phyloP scores from a whole-genome alignment of 2,888 invertebrate species.

The Dryocosmus kuriphilus region DNA sequence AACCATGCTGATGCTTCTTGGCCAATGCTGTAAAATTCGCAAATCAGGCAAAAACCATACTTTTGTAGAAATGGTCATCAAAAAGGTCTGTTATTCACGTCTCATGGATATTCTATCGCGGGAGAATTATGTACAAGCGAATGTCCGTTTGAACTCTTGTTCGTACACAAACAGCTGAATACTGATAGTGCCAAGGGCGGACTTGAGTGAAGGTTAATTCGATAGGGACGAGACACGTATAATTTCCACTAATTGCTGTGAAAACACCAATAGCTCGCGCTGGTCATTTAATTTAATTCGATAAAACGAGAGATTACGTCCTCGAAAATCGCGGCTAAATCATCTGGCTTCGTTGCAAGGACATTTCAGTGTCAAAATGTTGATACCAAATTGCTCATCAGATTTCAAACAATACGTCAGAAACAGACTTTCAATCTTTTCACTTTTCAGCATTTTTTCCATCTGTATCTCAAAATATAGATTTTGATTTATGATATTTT shows the following conservation, averaged over 20 bases:
- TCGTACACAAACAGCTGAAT: not conserved
- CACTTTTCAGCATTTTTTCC: no score
- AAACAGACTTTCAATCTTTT: not conserved
- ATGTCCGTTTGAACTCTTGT: constrained; percentile 1
- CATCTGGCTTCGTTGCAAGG: not conserved
- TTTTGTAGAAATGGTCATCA: not conserved
- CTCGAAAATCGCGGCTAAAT: not conserved
- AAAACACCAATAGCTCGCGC: not conserved
- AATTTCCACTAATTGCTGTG: constrained; percentile 5
- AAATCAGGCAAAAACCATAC: no score
- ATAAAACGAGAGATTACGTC: not conserved
- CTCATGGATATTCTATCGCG: not conserved
- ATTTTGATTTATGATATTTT: no score
- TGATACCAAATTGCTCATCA: not conserved
- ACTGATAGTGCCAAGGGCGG: not conserved
- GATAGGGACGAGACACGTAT: not conserved
- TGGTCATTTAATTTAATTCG: not conserved
- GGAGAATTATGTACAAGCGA: not conserved
- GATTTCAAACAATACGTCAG: not conserved
- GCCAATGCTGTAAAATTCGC: not conserved
- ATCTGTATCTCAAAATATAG: no score
- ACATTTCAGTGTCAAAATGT: not conserved
- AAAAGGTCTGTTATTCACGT: not conserved
- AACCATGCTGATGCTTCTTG: not conserved
- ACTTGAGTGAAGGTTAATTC: not conserved